Percentiles rank a stretch among this genome's conserved stretches.
Conservation (phyloP, 2,113 vertebrate species). For the Mobula birostris region DNA sequence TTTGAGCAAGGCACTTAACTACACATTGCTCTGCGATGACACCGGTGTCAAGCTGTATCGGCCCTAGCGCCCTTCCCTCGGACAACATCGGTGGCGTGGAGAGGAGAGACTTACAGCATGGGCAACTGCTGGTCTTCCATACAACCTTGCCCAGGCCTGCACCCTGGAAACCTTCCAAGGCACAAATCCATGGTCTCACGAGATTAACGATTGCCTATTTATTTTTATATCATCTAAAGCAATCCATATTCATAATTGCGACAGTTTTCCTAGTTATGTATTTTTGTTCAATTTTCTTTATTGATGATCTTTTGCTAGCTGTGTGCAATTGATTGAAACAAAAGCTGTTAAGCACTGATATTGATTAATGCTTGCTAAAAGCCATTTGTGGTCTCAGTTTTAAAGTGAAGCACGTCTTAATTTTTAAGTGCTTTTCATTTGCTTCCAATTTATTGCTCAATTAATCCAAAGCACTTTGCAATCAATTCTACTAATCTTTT, state of each 20-base stretch:
- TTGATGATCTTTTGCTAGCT: not conserved
- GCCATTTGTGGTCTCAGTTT: not conserved
- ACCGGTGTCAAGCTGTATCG: too few relatives aligned
- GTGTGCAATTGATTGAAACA: not conserved
- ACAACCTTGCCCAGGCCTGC: too few relatives aligned
- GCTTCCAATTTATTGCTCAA: not conserved
- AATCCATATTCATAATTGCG: not conserved
- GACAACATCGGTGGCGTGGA: too few relatives aligned
- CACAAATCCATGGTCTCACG: too few relatives aligned
- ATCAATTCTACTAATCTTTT: conserved; percentile 1
- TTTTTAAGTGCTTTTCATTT: not conserved
- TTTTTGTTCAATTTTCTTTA: not conserved
- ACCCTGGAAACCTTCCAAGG: too few relatives aligned
- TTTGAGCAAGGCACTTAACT: not conserved
- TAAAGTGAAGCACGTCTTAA: not conserved
- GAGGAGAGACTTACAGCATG: too few relatives aligned
- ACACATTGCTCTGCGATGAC: too few relatives aligned
- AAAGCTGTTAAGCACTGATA: not conserved
- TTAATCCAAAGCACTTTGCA: conserved; percentile 27
- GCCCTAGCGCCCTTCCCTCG: too few relatives aligned
- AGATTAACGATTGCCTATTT: too few relatives aligned
- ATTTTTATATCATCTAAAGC: not conserved
- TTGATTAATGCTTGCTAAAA: not conserved
- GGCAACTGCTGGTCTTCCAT: too few relatives aligned
- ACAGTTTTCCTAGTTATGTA: not conserved